Base-by-base conservation (phyloP, 2,113 vertebrate species). In the Hemichromis elongatus region DNA sequence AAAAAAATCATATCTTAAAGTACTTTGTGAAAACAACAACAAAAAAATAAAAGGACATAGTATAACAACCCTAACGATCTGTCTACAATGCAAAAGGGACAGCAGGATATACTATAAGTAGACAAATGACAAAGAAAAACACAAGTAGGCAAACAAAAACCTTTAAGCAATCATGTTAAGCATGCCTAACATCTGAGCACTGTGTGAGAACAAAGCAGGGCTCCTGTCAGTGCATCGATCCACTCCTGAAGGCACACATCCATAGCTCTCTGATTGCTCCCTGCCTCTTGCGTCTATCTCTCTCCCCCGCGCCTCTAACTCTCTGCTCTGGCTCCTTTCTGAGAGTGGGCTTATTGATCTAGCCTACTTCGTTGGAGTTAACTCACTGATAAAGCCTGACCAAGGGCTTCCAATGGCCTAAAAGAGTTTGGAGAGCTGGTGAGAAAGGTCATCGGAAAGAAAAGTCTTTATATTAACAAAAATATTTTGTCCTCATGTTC, bases 131-230 rank as follows among this genome's bases (percentile, higher is more conserved):
- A 95, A 95, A 94, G 90, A 93, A 93, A 94, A 94, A 94, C 94
- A 92, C 92, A 94, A 95, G 90, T 92, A 86, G 93, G 94, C 96
- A 96, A 97, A 97, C 96, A 97, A 97, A 97, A 96, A 97, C 97
- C 98, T 97, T 97, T 97, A 98, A 99, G 97, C 97, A 97, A 98
- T 98, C 97, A 97, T 99, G 98, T 98, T 98, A 97, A 97, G 97
- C 97, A 96, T 94, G 95, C 95, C 94, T 95, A 97, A 98, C 97
- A 97, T 98, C 97, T 97, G 96, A 97, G 97, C 96, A 94, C 96
- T 93, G 96, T 95, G 96, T 91, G 93, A 97, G 97, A 98, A 99
- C 98, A 99, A 99, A 99, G 98, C 97, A 92, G 66, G 87, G 94
- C 96, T 94, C 92, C 97, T 97, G 98, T 98, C 95, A 94, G 96